Evolutionary conservation across 2,888 invertebrate species (phyloP).

Genomic region (Pristionchus entomophagus): DNA sequence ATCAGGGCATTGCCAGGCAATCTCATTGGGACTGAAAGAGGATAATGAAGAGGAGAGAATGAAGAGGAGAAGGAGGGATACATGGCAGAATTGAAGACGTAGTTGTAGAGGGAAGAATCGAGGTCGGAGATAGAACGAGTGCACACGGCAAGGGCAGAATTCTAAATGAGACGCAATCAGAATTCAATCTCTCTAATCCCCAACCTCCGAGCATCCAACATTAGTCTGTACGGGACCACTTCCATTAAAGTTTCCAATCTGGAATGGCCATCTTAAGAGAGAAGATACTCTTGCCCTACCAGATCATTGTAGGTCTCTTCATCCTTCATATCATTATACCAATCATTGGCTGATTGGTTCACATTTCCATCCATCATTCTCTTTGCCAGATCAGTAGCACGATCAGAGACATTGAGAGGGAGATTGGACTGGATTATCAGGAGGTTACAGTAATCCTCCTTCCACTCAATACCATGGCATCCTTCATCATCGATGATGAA

Average conservation of each 20-base stretch:
- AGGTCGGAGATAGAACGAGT: constrained; percentile 40
- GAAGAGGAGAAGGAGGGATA: not conserved
- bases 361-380: constrained; percentile 10
- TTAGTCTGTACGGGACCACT: constrained; percentile 36
- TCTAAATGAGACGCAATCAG: not conserved
- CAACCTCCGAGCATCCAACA: not conserved
- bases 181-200: not conserved
- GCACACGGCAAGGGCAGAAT: not conserved
- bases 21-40: constrained; percentile 37
- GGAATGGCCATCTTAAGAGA: not conserved
- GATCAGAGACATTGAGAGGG: constrained; percentile 5
- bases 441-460: not conserved
- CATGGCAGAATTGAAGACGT: constrained; percentile 17
- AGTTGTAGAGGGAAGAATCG: constrained; percentile 30
- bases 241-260: constrained; percentile 3
- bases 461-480: not conserved
- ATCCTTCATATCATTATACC: constrained; percentile 34
- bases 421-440: constrained; percentile 33
- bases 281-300: not conserved
- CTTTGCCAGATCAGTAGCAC: not conserved
- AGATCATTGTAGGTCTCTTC: constrained; percentile 18
- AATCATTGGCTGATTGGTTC: not conserved
- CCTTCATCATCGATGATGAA: constrained; percentile 9
- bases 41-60: not conserved
- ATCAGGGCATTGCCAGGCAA: constrained; percentile 36